A percentile compares a stretch with the other conserved stretches of the same genome.
These are phyloP conservation scores for Sula dactylatra DNA, from an alignment of 2,113 vertebrate species.

Conservation along the genomic window DNA sequence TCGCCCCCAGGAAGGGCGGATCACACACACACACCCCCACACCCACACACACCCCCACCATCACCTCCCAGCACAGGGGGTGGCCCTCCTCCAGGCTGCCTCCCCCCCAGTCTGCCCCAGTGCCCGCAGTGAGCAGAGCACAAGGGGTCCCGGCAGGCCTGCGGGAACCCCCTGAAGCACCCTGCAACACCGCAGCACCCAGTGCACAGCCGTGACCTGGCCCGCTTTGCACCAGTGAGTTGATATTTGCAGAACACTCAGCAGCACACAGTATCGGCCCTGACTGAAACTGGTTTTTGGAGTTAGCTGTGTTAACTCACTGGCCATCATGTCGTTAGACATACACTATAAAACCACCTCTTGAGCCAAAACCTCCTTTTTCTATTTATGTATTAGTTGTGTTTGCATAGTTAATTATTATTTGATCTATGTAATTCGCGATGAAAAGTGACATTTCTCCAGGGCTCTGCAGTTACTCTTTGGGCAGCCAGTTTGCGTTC, in stretches of 20 bases:
- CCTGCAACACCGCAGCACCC: background rate
- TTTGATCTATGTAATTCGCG: background rate
- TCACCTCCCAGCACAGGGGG: no score
- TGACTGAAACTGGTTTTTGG: background rate
- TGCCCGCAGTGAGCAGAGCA: background rate
- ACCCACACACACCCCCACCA: no score
- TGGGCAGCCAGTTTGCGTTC: no score
- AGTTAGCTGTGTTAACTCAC: background rate
- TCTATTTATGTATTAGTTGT: background rate
- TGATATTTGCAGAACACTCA: background rate
- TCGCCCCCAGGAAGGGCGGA: no score
- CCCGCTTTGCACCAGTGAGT: background rate
- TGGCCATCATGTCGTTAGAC: fast-evolving
- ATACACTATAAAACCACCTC: background rate
- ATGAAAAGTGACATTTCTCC: background rate
- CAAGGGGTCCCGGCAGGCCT: no score
- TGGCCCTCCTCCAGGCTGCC: no score
- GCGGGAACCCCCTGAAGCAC: no score
- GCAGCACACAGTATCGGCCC: background rate
- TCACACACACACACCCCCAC: no score
- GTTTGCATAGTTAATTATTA: background rate
- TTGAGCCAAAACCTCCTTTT: background rate
- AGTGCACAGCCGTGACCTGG: background rate
- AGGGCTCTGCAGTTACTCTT: background rate
- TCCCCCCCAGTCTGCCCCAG: background rate